Evolutionary conservation across 2,113 vertebrate species (phyloP), one percentile per base, ranked within the genome.

Genomic region (Pluvianellus socialis): DNA sequence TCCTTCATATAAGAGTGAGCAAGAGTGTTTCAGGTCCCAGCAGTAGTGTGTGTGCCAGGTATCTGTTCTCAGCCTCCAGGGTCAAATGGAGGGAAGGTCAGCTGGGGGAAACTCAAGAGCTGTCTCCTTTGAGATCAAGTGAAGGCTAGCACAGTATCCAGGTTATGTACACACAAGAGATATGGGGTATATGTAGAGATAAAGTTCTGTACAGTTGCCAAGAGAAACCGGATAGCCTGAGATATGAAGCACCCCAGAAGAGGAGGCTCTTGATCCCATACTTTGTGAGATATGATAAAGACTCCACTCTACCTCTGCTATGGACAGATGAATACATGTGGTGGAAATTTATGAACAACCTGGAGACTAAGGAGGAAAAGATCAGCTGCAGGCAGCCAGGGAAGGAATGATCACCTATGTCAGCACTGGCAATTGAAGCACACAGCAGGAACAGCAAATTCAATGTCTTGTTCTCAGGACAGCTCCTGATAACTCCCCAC

Each of bases 381-480:
- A 42, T 38, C 4, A 50, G 5, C 28, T 67, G 81, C 38, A 70
- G 28, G 28, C 2, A 30, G 5, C 6, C 32, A 62, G 30, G 18
- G 49, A 35, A 75, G 20, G 5, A 52, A 3, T 0, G 5, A 35
- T 50, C 24, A 30, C 3, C 4, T 85, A 1, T 7, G 2, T 47
- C 47, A 86, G 27, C 26, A 70, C 21, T 30, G 47, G 13, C 9
- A 67, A 28, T 6, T 28, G 47, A 66, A 77, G 66, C 5, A 10
- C 55, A 35, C 13, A 79, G 55, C 7, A 72, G 61, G 72, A 85
- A 14, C 4, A 44, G 26, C 16, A 90, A 72, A 94, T 68, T 30
- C 44, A 22, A 3, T 35, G 5, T 56, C 40, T 67, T 86, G 9
- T 67, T 5, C 40, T 68, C 27, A 55, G 23, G 33, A 63, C 7